phyloP scores from a whole-genome alignment of 2,113 vertebrate genomes.

The Natator depressus region DNA sequence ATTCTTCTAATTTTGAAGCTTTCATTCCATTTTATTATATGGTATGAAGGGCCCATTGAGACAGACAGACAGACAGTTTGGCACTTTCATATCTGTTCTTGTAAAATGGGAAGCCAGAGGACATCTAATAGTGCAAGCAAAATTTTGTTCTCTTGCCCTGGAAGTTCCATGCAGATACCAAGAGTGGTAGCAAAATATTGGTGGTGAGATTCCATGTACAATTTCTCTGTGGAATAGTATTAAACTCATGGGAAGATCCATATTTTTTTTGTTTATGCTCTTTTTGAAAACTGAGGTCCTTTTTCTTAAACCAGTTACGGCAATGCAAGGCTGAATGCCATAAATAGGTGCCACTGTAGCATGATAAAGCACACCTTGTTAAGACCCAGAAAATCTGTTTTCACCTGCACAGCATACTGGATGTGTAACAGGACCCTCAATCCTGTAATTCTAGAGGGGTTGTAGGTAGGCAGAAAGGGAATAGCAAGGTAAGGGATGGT shows the following conservation, averaged over 20 bases:
- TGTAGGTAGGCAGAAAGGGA: accelerated
- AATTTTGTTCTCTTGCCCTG: neutral
- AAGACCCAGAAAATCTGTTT: accelerated
- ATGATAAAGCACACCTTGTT: neutral
- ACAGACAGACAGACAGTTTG: neutral
- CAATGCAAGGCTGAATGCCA: neutral
- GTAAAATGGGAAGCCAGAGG: neutral
- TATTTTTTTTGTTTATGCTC: neutral
- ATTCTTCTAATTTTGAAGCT: neutral
- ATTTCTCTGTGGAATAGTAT: neutral
- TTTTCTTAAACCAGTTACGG: neutral
- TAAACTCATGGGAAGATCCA: neutral
- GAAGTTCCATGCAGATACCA: neutral
- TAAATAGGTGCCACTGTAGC: neutral
- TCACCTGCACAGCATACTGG: neutral
- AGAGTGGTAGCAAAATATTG: neutral
- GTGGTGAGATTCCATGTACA: neutral
- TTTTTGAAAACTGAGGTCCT: accelerated
- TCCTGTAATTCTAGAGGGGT: neutral
- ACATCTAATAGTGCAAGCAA: neutral
- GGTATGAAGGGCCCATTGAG: neutral
- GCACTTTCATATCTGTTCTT: neutral
- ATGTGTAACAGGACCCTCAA: too few relatives aligned
- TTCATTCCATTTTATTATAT: neutral
- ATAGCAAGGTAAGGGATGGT: accelerated